Evolutionary conservation across 2,797 vertebrate genomes (phyloP).

Genomic region (Microcaecilia unicolor): DNA sequence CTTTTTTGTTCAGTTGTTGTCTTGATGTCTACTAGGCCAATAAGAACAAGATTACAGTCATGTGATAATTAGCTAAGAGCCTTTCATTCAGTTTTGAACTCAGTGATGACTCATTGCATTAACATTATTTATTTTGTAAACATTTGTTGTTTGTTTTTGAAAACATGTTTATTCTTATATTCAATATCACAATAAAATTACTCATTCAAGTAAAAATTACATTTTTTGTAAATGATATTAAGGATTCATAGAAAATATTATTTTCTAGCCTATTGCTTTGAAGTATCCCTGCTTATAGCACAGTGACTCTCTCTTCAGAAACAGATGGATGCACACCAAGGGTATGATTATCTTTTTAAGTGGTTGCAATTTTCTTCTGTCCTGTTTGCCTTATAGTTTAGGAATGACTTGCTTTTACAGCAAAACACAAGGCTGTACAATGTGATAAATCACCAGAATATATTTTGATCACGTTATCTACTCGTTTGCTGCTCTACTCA

Average conservation of each 20-base stretch:
- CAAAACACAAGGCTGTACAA: constrained; percentile 44
- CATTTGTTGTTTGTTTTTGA: too few relatives aligned
- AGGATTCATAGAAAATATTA: constrained; percentile 51
- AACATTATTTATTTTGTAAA: too few relatives aligned
- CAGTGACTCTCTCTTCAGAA: constrained; percentile 37
- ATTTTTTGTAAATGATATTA: too few relatives aligned
- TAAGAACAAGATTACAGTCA: too few relatives aligned
- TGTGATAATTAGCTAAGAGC: too few relatives aligned
- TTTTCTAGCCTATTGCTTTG: constrained; percentile 44
- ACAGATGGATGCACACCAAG: constrained; percentile 51
- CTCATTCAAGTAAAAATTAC: constrained; percentile 55
- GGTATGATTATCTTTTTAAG: constrained; percentile 59
- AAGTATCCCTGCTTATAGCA: constrained; percentile 28
- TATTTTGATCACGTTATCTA: constrained; percentile 55
- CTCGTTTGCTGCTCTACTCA: constrained; percentile 46
- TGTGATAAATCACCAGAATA: constrained; percentile 55
- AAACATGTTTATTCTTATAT: too few relatives aligned
- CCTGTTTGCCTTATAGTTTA: constrained; percentile 52
- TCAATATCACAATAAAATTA: too few relatives aligned
- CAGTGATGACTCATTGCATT: too few relatives aligned
- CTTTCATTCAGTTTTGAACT: too few relatives aligned
- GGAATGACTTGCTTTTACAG: constrained; percentile 53
- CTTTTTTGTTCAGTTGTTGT: too few relatives aligned
- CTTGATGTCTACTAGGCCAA: too few relatives aligned
- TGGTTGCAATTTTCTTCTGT: constrained; percentile 47